Percentiles rank a stretch among this genome's conserved stretches.
Conservation (phyloP, 2,797 vertebrate genomes). For the Picus viridis region DNA sequence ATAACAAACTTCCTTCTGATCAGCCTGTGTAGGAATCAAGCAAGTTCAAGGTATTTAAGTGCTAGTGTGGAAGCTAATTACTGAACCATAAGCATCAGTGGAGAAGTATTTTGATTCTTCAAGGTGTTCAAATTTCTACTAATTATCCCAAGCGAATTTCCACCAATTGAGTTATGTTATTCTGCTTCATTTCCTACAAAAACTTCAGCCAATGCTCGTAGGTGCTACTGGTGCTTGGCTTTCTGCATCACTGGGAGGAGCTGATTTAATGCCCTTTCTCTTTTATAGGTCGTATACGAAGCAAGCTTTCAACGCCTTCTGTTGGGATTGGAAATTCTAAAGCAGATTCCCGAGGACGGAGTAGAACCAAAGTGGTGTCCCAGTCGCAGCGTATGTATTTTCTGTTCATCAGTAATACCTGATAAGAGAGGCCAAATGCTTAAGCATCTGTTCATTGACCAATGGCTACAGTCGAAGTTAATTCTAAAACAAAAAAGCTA, state of each 20-base stretch:
- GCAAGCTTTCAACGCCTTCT: constrained; percentile 87
- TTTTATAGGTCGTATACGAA: constrained; percentile 87
- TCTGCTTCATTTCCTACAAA: neutral
- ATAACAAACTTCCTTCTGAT: too few relatives aligned
- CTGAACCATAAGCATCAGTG: neutral
- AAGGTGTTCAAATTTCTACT: constrained; percentile 48
- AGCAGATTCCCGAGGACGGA: constrained; percentile 94
- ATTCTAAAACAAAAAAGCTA: constrained; percentile 37
- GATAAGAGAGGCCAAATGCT: constrained; percentile 41
- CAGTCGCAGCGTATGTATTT: constrained; percentile 95
- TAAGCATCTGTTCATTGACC: constrained; percentile 60
- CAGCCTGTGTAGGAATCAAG: neutral
- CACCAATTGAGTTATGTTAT: neutral
- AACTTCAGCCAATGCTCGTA: neutral
- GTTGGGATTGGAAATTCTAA: constrained; percentile 81
- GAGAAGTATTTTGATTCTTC: neutral
- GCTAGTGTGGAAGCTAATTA: neutral
- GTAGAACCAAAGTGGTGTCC: constrained; percentile 94
- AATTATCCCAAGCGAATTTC: constrained; percentile 20
- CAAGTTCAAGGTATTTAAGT: neutral
- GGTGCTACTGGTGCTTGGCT: neutral
- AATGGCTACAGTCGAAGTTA: constrained; percentile 75
- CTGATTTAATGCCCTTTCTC: constrained; percentile 32
- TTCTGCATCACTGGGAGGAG: neutral
- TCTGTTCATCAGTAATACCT: neutral